Conservation (phyloP, 2,888 invertebrate species). For the Mimachlamys varia region DNA sequence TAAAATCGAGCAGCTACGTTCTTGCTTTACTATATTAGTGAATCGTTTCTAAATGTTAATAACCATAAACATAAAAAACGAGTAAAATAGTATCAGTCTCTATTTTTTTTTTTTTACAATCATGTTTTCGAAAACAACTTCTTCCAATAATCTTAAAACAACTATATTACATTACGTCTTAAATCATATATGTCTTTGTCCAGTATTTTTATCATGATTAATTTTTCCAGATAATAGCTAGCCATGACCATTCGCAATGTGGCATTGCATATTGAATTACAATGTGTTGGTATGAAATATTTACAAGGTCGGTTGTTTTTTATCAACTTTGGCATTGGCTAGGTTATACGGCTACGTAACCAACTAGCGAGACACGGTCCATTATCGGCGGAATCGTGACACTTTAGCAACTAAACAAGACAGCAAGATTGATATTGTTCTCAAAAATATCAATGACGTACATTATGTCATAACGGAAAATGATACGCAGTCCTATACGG, state of each 20-base stretch:
- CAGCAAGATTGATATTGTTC: not conserved
- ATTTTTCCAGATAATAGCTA: not conserved
- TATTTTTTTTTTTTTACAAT: too few species aligned
- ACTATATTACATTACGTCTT: not conserved
- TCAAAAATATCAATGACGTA: not conserved
- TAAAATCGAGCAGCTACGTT: too few species aligned
- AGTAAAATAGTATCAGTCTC: too few species aligned
- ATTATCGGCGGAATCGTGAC: not conserved
- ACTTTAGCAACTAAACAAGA: not conserved
- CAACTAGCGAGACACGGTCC: not conserved
- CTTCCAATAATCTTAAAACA: too few species aligned
- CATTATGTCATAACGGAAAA: conserved; percentile 15
- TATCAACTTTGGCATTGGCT: not conserved
- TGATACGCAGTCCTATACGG: not conserved
- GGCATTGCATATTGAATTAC: not conserved
- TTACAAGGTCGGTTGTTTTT: conserved; percentile 13
- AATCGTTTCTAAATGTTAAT: too few species aligned
- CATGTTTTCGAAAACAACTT: too few species aligned
- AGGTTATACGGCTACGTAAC: not conserved
- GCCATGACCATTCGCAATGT: not conserved
- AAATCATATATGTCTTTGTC: not conserved
- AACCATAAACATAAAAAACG: too few species aligned
- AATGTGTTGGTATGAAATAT: conserved; percentile 11
- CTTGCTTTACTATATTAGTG: too few species aligned
- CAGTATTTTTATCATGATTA: not conserved